phyloP scores from a whole-genome alignment of 2,113 vertebrate genomes.

The Spermophilus dauricus region DNA sequence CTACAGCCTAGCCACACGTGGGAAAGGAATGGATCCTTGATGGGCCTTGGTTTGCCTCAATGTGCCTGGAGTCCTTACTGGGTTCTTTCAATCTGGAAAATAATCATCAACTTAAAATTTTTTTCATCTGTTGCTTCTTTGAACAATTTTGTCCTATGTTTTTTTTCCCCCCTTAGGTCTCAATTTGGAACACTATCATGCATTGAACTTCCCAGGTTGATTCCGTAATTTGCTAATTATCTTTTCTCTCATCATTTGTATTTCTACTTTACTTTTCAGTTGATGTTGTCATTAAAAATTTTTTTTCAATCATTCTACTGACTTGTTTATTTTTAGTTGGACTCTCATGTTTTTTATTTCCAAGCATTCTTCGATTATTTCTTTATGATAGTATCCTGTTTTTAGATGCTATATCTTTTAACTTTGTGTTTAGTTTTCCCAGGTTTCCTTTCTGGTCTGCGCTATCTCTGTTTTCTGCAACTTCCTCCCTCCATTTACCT shows the following conservation, averaged over 20 bases:
- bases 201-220: background rate
- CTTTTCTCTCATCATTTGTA: background rate
- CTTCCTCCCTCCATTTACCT: background rate
- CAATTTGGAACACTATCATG: background rate
- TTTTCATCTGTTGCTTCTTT: background rate
- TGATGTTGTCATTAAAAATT: background rate
- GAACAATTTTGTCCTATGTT: background rate
- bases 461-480: constrained; percentile 12
- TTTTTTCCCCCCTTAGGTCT: background rate
- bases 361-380: background rate
- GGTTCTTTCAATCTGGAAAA: background rate
- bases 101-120: background rate
- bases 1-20: rapidly evolving
- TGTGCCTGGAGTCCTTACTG: too few relatives aligned
- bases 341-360: background rate
- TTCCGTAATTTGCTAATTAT: background rate
- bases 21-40: background rate
- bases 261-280: background rate
- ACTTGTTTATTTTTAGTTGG: background rate
- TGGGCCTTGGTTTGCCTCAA: background rate
- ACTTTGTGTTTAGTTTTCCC: background rate
- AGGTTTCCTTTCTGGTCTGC: background rate
- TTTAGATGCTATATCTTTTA: background rate
- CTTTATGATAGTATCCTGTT: background rate
- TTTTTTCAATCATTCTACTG: background rate